Evolutionary conservation across 2,113 vertebrate genomes (phyloP), one percentile per base, ranked within the genome.

Genomic region (Dicerorhinus sumatrensis): DNA sequence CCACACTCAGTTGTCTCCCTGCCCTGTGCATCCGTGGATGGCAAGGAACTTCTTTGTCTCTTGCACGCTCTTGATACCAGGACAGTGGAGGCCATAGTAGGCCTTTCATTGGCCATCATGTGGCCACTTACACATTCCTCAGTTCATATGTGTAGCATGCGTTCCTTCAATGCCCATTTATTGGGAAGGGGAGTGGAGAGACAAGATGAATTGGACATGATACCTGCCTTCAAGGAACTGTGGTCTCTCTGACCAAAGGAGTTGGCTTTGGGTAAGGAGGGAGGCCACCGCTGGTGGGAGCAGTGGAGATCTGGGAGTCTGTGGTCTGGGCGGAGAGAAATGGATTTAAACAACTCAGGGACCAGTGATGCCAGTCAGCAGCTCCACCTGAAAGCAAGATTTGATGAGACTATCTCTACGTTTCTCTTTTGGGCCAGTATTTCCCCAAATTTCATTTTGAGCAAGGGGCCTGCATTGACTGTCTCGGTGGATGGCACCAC

Each of bases 71-170:
- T 82, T 46, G n/a, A 21, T 25, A 21, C 20, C 84, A 36, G 4
- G 29, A 73, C n/a, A 21, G 69, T 1, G 58, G 63, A 63, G 75
- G 56, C 29, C 48, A 5, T 36, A 27, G 31, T 16, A 60, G 77
- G 79, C 13, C 51, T 69, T 29, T 21, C 8, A n/a, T 18, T 16
- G 16, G 46, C 42, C 1, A 0, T 18, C 14, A 1, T 6, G 6
- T 77, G 89, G 27, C 39, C 23, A 3, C 46, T 51, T 33, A 70
- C 6, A 7, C 5, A 6, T n/a, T 70, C 51, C 23, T 82, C 51
- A 39, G 1, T 87, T 42, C 25, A 1, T 21, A 31, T 0, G 0
- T 5, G 4, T 31, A 33, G 21, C 14, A 4, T 67, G 14, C 31
- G 6, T 88, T 29, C 63, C 56, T 83, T 94, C 11, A 17, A 21